A percentile compares a stretch with the other conserved stretches of the same genome.
phyloP scores from a whole-genome alignment of 2,888 invertebrate species.

The Troides oblongomaculatus region DNA sequence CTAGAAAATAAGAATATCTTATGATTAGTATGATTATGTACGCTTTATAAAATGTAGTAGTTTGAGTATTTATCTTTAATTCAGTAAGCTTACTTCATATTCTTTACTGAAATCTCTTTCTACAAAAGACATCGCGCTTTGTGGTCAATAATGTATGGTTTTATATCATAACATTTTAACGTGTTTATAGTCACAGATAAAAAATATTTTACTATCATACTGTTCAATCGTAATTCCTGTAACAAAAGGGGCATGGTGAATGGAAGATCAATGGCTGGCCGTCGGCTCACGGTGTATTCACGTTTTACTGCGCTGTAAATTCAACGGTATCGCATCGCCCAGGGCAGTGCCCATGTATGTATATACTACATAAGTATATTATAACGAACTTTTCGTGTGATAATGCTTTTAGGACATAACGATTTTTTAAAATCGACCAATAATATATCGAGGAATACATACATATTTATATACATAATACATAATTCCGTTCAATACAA shows the following conservation, averaged over 20 bases:
- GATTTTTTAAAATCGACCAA: slow-evolving; percentile 10
- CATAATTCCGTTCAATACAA: too few species aligned
- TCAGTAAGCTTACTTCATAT: too few species aligned
- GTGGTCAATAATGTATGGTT: neutral
- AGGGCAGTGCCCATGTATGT: slow-evolving; percentile 30
- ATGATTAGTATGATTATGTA: too few species aligned
- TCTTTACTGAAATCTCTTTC: too few species aligned
- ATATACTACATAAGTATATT: slow-evolving; percentile 27
- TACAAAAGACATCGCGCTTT: neutral
- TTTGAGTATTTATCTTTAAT: too few species aligned
- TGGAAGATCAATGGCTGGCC: slow-evolving; percentile 57
- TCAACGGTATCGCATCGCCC: slow-evolving; percentile 58
- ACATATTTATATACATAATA: too few species aligned
- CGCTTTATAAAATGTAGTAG: too few species aligned
- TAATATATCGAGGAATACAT: slow-evolving; percentile 13
- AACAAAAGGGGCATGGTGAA: slow-evolving; percentile 45
- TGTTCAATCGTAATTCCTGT: slow-evolving; percentile 44
- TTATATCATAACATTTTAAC: neutral
- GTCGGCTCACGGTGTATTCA: slow-evolving; percentile 54
- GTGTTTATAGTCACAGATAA: neutral
- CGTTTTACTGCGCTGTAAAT: slow-evolving; percentile 69
- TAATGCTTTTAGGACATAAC: slow-evolving; percentile 16
- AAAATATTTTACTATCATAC: slow-evolving; percentile 35
- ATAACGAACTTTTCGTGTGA: slow-evolving; percentile 22
- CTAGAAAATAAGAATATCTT: too few species aligned